Base-by-base conservation (phyloP, 2,113 vertebrate species). In the Bostrychus sinensis region DNA sequence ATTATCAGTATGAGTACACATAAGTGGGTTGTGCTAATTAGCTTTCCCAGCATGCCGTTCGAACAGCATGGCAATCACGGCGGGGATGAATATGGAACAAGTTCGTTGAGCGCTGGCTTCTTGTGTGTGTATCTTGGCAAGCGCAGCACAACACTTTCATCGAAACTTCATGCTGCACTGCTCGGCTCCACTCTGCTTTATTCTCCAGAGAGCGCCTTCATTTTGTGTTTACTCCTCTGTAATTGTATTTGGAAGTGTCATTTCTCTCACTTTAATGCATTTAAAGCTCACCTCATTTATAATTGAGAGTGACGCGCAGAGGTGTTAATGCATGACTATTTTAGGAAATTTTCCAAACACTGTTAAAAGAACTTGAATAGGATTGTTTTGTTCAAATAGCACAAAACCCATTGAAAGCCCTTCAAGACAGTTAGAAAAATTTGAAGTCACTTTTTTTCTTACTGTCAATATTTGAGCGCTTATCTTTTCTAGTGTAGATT, bases 11-110 rank as follows among this genome's bases (percentile, higher is more conserved):
- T 77, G 76, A 83, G 82, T 72, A 78, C 85, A 83, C 75, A 69
- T 84, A 88, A 85, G 86, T 90, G 77, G 85, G 77, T 80, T 80
- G 75, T 75, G 85, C 88, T 91, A 92, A 90, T 92, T 91, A 91
- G 86, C 87, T 89, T 85, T 89, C 89, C 72, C 89, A 91, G 86
- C 91, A 89, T 88, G 90, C 77, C 45, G 37, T 86, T 87, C 66
- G 51, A 89, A 79, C 83, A 84, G 82, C 87, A 85, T 81, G 75
- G 83, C 82, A 86, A 77, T 87, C 87, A 79, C 81, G 53, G 81
- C 84, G 63, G 82, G 89, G 76, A 91, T 88, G 80, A 91, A 90
- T 91, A 89, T 84, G 79, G 83, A 88, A 87, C 85, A 89, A 78
- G 84, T 83, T 90, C 56, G 66, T 32, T 68, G 61, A 69, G 79